Percentiles rank a stretch among this genome's conserved stretches.
Evolutionary conservation across 2,113 vertebrate species (phyloP).

Genomic region (Thalassarche chlororhynchos): DNA sequence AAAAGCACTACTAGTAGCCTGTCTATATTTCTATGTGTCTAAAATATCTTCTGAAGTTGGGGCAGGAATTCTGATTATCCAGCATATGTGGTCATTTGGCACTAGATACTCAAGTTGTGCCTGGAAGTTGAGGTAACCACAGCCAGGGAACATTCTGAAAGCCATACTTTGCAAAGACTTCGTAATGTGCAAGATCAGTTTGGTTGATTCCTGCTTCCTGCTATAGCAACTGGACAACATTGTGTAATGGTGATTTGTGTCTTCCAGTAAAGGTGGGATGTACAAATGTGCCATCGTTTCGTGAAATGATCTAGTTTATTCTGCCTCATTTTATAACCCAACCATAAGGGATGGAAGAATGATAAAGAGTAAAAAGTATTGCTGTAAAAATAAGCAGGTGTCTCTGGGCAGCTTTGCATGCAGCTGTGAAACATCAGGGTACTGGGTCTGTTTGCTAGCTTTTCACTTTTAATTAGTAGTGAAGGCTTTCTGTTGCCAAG

Average conservation of each 20-base stretch:
- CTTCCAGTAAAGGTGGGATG: neutral
- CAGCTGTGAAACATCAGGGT: slow-evolving; percentile 5
- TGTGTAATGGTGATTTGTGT: neutral
- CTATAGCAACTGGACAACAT: neutral
- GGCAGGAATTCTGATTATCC: neutral
- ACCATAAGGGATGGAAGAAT: neutral
- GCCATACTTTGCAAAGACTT: neutral
- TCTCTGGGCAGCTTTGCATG: neutral
- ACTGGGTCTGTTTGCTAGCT: neutral
- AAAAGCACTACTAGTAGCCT: neutral
- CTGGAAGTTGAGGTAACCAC: neutral
- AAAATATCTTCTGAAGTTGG: neutral
- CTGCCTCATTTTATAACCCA: neutral
- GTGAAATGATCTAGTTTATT: neutral
- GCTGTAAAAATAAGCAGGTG: slow-evolving; percentile 16
- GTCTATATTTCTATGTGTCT: neutral
- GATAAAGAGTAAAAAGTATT: neutral
- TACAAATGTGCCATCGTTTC: neutral
- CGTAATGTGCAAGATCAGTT: neutral
- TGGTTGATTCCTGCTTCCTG: neutral
- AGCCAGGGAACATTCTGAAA: neutral
- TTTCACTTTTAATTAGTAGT: slow-evolving; percentile 8
- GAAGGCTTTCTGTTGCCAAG: neutral
- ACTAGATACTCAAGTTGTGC: neutral
- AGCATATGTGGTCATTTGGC: neutral